Conservation (phyloP, 2,113 vertebrate species). For the Microtus oregoni region DNA sequence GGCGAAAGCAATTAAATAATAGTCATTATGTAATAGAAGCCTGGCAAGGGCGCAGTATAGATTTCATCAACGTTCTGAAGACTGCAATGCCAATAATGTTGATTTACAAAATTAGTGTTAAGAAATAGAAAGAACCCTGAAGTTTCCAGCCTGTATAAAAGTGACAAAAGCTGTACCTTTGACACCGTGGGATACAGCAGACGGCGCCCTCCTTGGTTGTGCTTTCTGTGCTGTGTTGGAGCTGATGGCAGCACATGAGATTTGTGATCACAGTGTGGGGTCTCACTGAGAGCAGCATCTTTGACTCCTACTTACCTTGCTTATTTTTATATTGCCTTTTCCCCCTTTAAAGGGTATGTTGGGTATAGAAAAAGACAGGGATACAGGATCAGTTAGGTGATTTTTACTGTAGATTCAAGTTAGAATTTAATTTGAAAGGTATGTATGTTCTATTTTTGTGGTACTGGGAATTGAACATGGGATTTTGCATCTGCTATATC, state of each 20-base stretch:
- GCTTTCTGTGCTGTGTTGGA: background rate
- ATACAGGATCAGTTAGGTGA: background rate
- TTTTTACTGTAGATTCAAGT: conserved; percentile 11
- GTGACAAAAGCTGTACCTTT: background rate
- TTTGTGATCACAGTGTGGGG: background rate
- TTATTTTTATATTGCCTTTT: background rate
- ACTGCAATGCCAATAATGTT: background rate
- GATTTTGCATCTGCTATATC: background rate
- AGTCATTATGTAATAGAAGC: background rate
- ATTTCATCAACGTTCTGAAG: background rate
- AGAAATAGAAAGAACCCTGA: background rate
- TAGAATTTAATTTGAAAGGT: conserved; percentile 41
- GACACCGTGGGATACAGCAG: background rate
- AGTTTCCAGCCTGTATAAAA: background rate
- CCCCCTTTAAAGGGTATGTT: background rate
- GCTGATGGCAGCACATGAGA: background rate
- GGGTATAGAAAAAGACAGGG: background rate
- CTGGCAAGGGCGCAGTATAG: background rate
- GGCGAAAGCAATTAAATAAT: background rate
- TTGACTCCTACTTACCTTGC: background rate
- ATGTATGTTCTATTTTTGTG: background rate
- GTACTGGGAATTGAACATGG: background rate
- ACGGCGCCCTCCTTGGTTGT: background rate
- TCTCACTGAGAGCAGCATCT: background rate
- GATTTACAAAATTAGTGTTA: background rate